Percentiles rank a stretch among this genome's conserved stretches.
phyloP scores from a whole-genome alignment of 1,140 invertebrate species.

The Coelopa frigida region DNA sequence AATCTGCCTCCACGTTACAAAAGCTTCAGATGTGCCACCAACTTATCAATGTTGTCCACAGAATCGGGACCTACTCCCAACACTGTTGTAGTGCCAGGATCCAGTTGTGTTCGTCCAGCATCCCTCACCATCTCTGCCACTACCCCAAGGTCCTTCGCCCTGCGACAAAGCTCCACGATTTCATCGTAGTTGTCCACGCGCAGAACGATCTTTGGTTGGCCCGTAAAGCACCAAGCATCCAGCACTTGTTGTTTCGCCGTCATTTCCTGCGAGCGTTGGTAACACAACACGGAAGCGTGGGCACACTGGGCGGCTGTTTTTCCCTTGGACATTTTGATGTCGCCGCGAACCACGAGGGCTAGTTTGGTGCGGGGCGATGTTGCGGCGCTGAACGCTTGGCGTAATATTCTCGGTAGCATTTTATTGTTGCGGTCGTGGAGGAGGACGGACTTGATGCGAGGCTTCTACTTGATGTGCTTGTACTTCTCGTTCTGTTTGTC shows the following conservation, averaged over 20 bases:
- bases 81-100: slow-evolving; percentile 60
- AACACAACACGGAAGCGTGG: slow-evolving; percentile 67
- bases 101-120: slow-evolving; percentile 70
- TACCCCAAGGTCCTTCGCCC: slow-evolving; percentile 54
- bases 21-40: slow-evolving; percentile 65
- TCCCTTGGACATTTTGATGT: slow-evolving; percentile 73
- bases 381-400: slow-evolving; percentile 1
- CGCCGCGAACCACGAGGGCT: slow-evolving; percentile 66
- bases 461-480: slow-evolving; percentile 31
- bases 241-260: slow-evolving; percentile 38
- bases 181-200: slow-evolving; percentile 50
- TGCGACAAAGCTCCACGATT: slow-evolving; percentile 47
- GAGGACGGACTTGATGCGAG: slow-evolving; percentile 10
- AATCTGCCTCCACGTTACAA: slow-evolving; percentile 48
- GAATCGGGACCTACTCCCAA: slow-evolving; percentile 69
- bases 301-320: slow-evolving; percentile 78
- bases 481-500: slow-evolving; percentile 42
- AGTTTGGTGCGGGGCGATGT: slow-evolving; percentile 51
- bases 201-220: slow-evolving; percentile 71
- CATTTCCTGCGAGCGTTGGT: slow-evolving; percentile 48
- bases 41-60: slow-evolving; percentile 54
- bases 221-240: slow-evolving; percentile 56
- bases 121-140: slow-evolving; percentile 60
- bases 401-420: slow-evolving; percentile 7
- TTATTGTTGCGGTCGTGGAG: slow-evolving; percentile 11